Base-by-base conservation (phyloP, 2,113 vertebrate genomes). In the Mustelus asterias region DNA sequence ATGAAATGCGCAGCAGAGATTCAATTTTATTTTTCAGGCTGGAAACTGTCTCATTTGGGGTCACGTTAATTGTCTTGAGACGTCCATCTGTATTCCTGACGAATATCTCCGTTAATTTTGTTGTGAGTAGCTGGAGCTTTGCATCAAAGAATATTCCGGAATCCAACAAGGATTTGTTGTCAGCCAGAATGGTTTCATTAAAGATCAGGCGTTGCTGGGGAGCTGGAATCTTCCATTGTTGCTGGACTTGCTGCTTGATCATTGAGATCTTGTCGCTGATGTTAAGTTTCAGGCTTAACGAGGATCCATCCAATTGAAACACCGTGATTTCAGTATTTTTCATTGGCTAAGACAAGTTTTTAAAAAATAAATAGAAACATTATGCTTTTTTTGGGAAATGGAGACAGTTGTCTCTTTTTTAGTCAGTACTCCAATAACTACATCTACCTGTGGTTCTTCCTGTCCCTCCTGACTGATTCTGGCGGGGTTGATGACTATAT, bases 21-120 rank as follows among this genome's bases (percentile, higher is more conserved):
- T 95, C 41, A 72, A 95, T 72, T 26, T 95, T 76, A 44, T 48
- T 54, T 72, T 72, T 95, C 22, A 95, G 44, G 48, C 94, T 95
- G 2, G 8, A 95, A 95, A 95, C 94, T 3, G 24, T 72, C 41
- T 95, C 94, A 29, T 4, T 48, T 29, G 41, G 41, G 20, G 2
- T 18, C 16, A 95, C 41, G 5, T 54, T 37, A 54, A 70, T 7
- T 29, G 67, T 72, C 44, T 1, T 13, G 22, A 5, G 18, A 18
- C 44, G 67, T 5, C 69, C 69, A 48, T 72, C 14, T 48, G 4
- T 1, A 18, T 54, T 33, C 88, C 6, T 29, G 67, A 95, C 94
- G 70, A 54, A 54, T 72, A 95, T 72, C 1, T 95, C 24, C 22
- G 72, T 95, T 95, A 3, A 20, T 18, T 9, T 44, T 24, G 8